Percentiles rank a stretch among this genome's conserved stretches.
phyloP scores from a whole-genome alignment of 2,797 vertebrate species.

The Fundulus diaphanus region DNA sequence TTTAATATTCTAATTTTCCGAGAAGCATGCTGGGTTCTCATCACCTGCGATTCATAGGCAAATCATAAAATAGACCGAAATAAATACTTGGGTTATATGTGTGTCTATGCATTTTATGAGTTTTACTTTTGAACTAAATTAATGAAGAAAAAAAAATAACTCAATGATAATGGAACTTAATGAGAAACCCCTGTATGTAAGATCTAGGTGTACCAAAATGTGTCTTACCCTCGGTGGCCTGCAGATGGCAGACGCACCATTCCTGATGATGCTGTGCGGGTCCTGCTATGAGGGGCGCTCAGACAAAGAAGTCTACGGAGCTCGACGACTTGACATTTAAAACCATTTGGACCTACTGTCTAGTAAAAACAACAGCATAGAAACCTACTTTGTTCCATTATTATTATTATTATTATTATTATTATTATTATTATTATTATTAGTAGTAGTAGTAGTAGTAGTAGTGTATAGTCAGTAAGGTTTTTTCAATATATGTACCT shows the following conservation, averaged over 20 bases:
- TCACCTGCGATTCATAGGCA: too few species aligned
- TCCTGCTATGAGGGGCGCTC: conserved; percentile 50
- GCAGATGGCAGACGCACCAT: conserved; percentile 84
- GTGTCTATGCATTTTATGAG: too few species aligned
- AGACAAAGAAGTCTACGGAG: conserved; percentile 78
- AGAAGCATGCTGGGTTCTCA: neutral
- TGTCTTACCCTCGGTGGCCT: conserved; percentile 46
- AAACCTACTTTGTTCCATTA: conserved; percentile 14
- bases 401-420: conserved; percentile 13
- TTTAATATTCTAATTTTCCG: neutral
- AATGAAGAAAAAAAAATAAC: neutral
- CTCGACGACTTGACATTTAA: conserved; percentile 58
- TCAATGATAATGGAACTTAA: neutral
- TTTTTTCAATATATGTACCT: neutral
- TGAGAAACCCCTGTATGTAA: neutral
- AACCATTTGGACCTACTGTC: conserved; percentile 48
- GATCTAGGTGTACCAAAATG: neutral
- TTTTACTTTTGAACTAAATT: neutral
- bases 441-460: neutral
- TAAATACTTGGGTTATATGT: too few species aligned
- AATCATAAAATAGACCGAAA: too few species aligned
- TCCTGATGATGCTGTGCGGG: conserved; percentile 58
- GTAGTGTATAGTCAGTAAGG: neutral
- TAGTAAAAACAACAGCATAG: conserved; percentile 15
- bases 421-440: neutral